phyloP scores from a whole-genome alignment of 2,888 invertebrate species.

The Pelosia muscerda region DNA sequence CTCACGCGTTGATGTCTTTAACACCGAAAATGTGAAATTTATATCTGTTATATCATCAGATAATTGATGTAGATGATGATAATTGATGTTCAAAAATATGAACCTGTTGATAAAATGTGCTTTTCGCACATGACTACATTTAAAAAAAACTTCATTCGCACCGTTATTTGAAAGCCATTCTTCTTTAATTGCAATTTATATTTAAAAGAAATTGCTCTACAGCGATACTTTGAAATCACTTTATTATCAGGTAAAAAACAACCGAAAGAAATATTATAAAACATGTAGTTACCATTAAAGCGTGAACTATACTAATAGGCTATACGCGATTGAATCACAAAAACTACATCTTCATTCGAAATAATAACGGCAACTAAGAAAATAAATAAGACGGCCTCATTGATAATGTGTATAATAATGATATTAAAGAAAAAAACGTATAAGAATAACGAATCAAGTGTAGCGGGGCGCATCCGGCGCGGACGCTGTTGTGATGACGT shows the following conservation, averaged over 20 bases:
- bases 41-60: too few species aligned
- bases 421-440: constrained; percentile 62
- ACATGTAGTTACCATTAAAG: constrained; percentile 68
- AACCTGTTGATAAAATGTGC: background rate
- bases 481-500: constrained; percentile 34
- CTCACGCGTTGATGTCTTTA: background rate
- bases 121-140: background rate
- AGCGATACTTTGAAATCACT: constrained; percentile 56
- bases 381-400: constrained; percentile 75
- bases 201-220: constrained; percentile 44
- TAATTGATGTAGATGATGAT: too few species aligned
- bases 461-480: constrained; percentile 70
- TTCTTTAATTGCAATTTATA: constrained; percentile 42
- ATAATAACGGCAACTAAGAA: constrained; percentile 75
- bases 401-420: constrained; percentile 72
- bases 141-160: constrained; percentile 12
- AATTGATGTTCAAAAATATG: background rate
- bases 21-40: background rate
- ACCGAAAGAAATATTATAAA: constrained; percentile 69
- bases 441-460: constrained; percentile 54
- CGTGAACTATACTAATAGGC: constrained; percentile 73
- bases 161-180: constrained; percentile 47
- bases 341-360: constrained; percentile 77
- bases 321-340: constrained; percentile 65
- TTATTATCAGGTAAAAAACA: constrained; percentile 60